Conservation (phyloP, 2,888 invertebrate genomes). For the Epirrita christyi region DNA sequence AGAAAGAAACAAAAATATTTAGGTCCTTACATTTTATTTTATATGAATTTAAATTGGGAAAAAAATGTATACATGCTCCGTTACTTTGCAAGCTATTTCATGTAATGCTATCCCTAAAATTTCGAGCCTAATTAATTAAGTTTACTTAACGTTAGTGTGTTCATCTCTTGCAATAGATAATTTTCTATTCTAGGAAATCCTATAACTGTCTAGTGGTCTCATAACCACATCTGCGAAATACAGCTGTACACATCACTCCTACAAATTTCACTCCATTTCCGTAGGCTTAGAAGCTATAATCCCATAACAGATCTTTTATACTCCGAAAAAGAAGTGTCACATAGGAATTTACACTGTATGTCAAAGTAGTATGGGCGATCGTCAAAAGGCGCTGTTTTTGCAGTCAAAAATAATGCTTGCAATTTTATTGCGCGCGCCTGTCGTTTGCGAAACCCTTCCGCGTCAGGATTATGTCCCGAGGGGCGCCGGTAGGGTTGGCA, state of each 20-base stretch:
- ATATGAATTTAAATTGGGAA: too few relatives aligned
- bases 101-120: too few relatives aligned
- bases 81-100: too few relatives aligned
- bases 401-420: constrained; percentile 50
- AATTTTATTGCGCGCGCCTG: constrained; percentile 59
- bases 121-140: too few relatives aligned
- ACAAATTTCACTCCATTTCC: constrained; percentile 6
- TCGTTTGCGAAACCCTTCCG: constrained; percentile 75
- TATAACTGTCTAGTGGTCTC: constrained; percentile 7
- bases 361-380: constrained; percentile 2
- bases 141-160: too few relatives aligned
- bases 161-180: too few relatives aligned
- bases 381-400: constrained; percentile 14
- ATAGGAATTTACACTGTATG: constrained; percentile 6
- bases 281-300: background rate
- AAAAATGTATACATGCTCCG: too few relatives aligned
- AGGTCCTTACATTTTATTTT: too few relatives aligned
- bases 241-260: constrained; percentile 14
- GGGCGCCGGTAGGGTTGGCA: constrained; percentile 53
- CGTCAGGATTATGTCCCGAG: constrained; percentile 59
- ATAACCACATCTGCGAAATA: constrained; percentile 24
- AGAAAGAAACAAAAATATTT: too few relatives aligned
- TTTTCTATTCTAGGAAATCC: constrained; percentile 20
- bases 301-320: background rate
- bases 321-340: background rate